Conservation (phyloP, 37 sponge, comb jelly and placozoan genomes). For the Cliona cf. orientalis region DNA sequence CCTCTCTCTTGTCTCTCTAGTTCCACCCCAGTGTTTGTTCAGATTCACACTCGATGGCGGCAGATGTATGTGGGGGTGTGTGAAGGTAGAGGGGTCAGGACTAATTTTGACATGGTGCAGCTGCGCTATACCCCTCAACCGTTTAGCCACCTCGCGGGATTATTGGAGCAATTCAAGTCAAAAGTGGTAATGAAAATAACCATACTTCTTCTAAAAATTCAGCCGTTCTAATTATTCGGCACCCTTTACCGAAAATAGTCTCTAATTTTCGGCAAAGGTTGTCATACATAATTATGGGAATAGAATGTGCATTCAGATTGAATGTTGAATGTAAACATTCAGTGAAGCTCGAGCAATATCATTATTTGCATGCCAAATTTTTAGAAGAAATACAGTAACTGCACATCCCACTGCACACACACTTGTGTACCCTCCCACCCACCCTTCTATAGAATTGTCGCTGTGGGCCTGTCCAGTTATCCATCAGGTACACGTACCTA, state of each 20-base stretch:
- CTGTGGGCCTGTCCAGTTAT: conserved; percentile 49
- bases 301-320: too few species aligned
- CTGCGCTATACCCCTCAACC: conserved; percentile 77
- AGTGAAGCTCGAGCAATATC: too few species aligned
- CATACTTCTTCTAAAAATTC: too few species aligned
- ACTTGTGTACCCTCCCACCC: too few species aligned
- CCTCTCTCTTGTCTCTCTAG: conserved; percentile 9
- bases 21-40: conserved; percentile 83
- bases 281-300: too few species aligned
- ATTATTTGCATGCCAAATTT: too few species aligned
- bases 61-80: conserved; percentile 89
- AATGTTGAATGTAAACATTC: too few species aligned
- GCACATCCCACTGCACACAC: too few species aligned
- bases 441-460: not conserved
- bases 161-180: conserved; percentile 87
- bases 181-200: conserved; percentile 87
- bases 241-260: too few species aligned
- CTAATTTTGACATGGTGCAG: conserved; percentile 80
- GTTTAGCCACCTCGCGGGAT: conserved; percentile 85
- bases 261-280: too few species aligned
- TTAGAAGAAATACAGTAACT: too few species aligned
- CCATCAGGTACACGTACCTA: conserved; percentile 72
- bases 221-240: too few species aligned
- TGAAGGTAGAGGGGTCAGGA: conserved; percentile 64
- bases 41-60: conserved; percentile 79